These are phyloP conservation scores for Apis laboriosa DNA, from an alignment of 1,140 invertebrate species.

Conservation along the genomic window DNA sequence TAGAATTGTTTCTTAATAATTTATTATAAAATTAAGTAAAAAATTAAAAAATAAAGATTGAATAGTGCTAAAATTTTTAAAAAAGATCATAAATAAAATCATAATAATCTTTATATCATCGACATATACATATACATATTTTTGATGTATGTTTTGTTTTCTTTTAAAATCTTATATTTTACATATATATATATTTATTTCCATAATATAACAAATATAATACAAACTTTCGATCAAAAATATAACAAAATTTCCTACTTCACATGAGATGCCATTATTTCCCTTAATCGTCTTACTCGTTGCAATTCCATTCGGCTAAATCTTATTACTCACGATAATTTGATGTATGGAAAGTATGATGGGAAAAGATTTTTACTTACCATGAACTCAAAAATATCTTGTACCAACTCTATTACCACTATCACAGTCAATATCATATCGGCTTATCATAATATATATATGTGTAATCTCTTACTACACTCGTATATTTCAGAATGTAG, in stretches of 20 bases:
- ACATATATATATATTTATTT: neutral
- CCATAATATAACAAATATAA: neutral
- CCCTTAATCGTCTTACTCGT: slow-evolving; percentile 5
- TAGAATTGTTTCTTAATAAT: neutral
- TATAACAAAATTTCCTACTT: neutral
- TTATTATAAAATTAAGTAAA: neutral
- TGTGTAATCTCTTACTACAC: neutral
- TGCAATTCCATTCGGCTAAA: neutral
- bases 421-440: neutral
- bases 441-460: slow-evolving; percentile 10
- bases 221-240: neutral
- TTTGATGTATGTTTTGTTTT: no score
- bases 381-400: slow-evolving; percentile 13
- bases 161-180: neutral
- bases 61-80: no score
- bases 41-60: no score
- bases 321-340: slow-evolving; percentile 33
- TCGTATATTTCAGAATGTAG: neutral
- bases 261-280: neutral
- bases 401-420: neutral
- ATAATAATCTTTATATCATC: no score
- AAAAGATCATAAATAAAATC: no score
- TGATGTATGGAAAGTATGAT: slow-evolving; percentile 28
- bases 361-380: slow-evolving; percentile 22
- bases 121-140: no score